Percentiles rank a stretch among this genome's conserved stretches.
phyloP scores from a whole-genome alignment of 2,797 vertebrate species.

The Pelodytes ibericus region DNA sequence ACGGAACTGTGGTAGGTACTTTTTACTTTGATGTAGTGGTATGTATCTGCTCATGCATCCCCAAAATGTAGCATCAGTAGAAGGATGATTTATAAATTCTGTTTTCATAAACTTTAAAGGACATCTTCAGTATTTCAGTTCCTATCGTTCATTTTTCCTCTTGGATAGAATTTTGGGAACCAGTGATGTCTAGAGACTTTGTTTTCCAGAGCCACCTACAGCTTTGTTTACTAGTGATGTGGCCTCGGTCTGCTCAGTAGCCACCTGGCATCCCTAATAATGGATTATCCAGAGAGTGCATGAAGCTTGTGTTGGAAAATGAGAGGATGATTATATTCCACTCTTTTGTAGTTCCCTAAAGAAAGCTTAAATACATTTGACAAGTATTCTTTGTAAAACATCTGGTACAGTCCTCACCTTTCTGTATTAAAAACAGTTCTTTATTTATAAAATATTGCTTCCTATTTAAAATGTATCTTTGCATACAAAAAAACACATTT shows the following conservation, averaged over 20 bases:
- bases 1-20: too few species aligned
- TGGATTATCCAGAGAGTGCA: conserved; percentile 19
- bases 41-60: too few species aligned
- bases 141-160: background rate
- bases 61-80: too few species aligned
- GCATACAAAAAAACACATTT: background rate
- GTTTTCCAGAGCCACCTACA: too few species aligned
- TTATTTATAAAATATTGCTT: background rate
- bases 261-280: background rate
- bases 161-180: background rate
- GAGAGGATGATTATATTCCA: conserved; percentile 20
- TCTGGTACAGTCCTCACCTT: conserved; percentile 45
- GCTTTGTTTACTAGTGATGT: conserved; percentile 11
- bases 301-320: conserved; percentile 37
- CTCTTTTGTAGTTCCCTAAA: conserved; percentile 32
- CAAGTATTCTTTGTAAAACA: conserved; percentile 23
- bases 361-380: conserved; percentile 39
- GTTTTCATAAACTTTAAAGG: too few species aligned
- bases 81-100: too few species aligned
- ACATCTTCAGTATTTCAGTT: too few species aligned
- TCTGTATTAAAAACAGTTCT: conserved; percentile 28
- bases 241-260: background rate
- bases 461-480: background rate
- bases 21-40: too few species aligned
- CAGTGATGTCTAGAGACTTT: too few species aligned